Base-by-base conservation (phyloP, 2,888 invertebrate genomes). In the Barypeithes pellucidus region DNA sequence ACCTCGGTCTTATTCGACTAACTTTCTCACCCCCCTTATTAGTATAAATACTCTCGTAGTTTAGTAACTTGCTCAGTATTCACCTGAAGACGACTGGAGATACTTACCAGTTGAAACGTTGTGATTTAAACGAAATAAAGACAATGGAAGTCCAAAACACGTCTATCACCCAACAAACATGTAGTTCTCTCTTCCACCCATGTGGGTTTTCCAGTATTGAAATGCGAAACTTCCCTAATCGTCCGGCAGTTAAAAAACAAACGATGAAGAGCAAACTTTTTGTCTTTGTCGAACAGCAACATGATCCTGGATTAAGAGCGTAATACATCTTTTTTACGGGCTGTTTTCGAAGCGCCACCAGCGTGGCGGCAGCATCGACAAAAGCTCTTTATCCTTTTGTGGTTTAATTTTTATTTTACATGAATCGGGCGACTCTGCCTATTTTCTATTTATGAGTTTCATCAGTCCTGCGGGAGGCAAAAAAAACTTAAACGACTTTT, bases 321-420 rank as follows among this genome's bases (percentile, higher is more conserved):
- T 77, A 70, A 78, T 80, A 78, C 76, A 79, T 80, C 79, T 79
- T 77, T 79, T 78, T 78, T 77, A 77, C 73, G 61, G 77, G 72
- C 75, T 77, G 76, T 67, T 73, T 79, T 76, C 76, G 74, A 39
- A 43, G 16, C 24, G 16, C 24, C 36, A 75, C 76, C 73, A 69
- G 72, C 57, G 66, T 68, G 59, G 68, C 73, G 52, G 68, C 73
- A n/a, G 39, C 43, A 76, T 76, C 76, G 71, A 76, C 77, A 75
- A 77, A 63, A 71, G 70, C 52, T 66, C 66, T 59, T 67, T 61
- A 45, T 43, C 66, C 59, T 63, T 69, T 72, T 61, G 66, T 62
- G 52, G 52, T 52, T 18, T 52, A 52, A 52, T 52, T 52, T 52
- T 52, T 52, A 52, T 52, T 52, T 52, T 29, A 52, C 52, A 52